phyloP scores from a whole-genome alignment of 2,797 vertebrate genomes.

The Pterois miles region DNA sequence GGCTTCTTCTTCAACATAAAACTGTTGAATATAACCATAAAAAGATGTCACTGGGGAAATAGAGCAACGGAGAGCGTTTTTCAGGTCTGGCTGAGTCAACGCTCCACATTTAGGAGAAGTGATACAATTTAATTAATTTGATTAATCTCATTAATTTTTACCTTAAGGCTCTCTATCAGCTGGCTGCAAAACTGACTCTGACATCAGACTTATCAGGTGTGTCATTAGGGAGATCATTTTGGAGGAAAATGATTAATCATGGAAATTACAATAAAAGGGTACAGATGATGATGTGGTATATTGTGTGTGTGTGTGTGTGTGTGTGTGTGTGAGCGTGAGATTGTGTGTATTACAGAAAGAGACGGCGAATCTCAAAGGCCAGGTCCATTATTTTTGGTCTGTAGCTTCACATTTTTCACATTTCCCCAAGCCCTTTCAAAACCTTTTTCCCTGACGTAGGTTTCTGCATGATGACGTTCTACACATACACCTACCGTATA shows the following conservation, averaged over 20 bases:
- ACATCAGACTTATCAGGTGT: conserved; percentile 66
- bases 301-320: neutral
- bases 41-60: conserved; percentile 29
- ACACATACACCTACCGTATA: neutral
- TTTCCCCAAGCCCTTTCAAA: neutral
- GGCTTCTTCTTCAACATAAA: conserved; percentile 36
- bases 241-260: conserved; percentile 54
- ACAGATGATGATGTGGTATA: neutral
- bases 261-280: conserved; percentile 35
- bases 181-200: conserved; percentile 54
- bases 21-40: conserved; percentile 28
- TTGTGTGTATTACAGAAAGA: neutral
- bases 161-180: conserved; percentile 52
- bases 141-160: conserved; percentile 73
- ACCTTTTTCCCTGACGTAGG: neutral
- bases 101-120: conserved; percentile 44
- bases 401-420: neutral
- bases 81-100: conserved; percentile 7
- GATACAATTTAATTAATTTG: conserved; percentile 64
- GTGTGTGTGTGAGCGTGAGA: neutral
- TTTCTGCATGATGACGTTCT: neutral
- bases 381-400: neutral
- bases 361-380: neutral
- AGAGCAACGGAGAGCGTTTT: conserved; percentile 6
- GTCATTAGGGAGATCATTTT: conserved; percentile 60